phyloP scores from a whole-genome alignment of 2,113 vertebrate genomes.

The Pterocles gutturalis region DNA sequence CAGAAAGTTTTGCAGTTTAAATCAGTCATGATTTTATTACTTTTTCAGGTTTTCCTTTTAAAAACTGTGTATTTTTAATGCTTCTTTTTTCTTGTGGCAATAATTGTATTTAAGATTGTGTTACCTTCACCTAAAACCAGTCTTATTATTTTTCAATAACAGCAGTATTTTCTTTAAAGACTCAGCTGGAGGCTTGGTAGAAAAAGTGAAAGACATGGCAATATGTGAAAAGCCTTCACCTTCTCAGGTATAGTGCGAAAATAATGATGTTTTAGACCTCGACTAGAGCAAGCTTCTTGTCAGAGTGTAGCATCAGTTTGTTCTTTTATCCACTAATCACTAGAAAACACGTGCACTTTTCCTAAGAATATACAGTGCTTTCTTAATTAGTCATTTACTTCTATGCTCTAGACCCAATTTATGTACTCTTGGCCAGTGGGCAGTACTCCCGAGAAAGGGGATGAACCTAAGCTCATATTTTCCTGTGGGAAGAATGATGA shows the following conservation, averaged over 20 bases:
- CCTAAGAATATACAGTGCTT: not conserved
- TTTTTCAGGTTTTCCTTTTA: not conserved
- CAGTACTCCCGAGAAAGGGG: not conserved
- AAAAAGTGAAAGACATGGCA: not conserved
- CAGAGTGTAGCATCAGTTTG: not conserved
- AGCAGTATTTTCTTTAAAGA: not conserved
- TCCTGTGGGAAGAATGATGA: not conserved
- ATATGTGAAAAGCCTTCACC: not conserved
- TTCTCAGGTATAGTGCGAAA: constrained; percentile 46
- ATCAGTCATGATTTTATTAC: not conserved
- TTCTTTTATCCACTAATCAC: not conserved
- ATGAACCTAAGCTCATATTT: not conserved
- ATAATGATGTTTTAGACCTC: not conserved
- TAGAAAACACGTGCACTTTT: not conserved
- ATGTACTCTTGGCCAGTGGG: not conserved
- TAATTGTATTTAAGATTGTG: not conserved
- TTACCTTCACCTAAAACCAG: not conserved
- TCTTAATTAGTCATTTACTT: not conserved
- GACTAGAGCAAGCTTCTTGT: not conserved
- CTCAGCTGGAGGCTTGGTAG: not conserved
- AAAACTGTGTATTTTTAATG: not conserved
- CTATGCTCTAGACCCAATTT: not conserved
- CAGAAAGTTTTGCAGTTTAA: not conserved
- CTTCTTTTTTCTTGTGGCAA: not conserved
- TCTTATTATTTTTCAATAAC: not conserved